These are phyloP conservation scores for Bradypodion ventrale DNA, from an alignment of 2,797 vertebrate genomes.

Conservation along the genomic window DNA sequence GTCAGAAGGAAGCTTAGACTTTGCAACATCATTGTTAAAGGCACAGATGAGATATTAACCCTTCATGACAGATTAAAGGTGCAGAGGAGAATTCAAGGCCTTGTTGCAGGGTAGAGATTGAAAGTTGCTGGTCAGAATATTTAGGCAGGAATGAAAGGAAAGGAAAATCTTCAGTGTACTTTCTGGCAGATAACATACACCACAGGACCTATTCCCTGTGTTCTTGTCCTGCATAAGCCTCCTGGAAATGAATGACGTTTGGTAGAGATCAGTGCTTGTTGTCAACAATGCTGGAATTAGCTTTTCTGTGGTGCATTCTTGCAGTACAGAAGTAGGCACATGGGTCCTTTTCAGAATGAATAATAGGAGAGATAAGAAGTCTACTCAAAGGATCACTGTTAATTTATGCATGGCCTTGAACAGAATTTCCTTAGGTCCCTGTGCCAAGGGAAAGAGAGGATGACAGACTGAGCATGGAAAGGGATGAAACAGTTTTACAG, in stretches of 20 bases:
- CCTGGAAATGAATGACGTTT: not conserved
- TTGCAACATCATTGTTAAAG: not conserved
- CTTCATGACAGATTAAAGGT: not conserved
- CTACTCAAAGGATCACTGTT: not conserved
- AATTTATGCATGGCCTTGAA: not conserved
- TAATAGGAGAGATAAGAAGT: not conserved
- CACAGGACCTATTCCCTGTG: not conserved
- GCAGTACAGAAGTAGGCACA: too few species aligned
- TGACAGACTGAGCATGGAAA: not conserved
- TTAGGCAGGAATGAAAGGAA: not conserved
- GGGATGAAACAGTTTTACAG: not conserved
- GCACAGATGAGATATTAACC: not conserved
- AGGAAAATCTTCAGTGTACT: not conserved
- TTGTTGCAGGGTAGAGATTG: not conserved
- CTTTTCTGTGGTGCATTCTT: too few species aligned
- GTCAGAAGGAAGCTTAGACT: not conserved
- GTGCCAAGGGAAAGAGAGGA: not conserved
- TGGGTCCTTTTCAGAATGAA: not conserved
- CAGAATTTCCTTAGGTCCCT: not conserved
- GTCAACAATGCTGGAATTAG: not conserved
- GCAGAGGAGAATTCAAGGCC: not conserved
- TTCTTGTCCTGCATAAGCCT: not conserved
- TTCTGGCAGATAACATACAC: not conserved
- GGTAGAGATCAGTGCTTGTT: not conserved
- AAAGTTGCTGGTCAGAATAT: not conserved